These are phyloP conservation scores for Tursiops truncatus DNA, from an alignment of 2,113 vertebrate species.

Conservation along the genomic window DNA sequence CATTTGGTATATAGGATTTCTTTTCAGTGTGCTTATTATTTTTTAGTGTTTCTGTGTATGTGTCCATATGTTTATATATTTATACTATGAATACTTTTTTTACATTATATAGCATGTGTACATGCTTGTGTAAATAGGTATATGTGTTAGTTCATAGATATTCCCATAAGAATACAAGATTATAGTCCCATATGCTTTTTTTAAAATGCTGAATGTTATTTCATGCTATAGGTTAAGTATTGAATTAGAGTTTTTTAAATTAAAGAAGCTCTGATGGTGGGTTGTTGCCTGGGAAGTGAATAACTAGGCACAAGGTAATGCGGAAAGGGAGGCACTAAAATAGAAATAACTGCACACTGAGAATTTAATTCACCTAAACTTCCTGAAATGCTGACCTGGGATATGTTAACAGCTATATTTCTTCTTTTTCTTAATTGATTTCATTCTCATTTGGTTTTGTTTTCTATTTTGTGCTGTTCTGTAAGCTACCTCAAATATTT, in stretches of 20 bases:
- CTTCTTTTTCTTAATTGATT: neutral
- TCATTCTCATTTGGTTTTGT: neutral
- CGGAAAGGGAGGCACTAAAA: neutral
- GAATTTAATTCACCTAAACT: neutral
- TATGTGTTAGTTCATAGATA: neutral
- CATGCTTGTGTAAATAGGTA: neutral
- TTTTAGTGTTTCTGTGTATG: neutral
- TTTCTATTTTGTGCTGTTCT: neutral
- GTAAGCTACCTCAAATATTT: conserved; percentile 1
- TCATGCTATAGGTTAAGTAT: neutral
- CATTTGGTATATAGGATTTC: neutral
- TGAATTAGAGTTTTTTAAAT: neutral
- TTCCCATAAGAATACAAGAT: neutral
- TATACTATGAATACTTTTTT: neutral
- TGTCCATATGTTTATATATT: neutral
- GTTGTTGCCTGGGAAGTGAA: neutral
- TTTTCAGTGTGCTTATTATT: neutral
- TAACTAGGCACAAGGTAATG: neutral
- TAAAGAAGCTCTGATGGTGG: neutral
- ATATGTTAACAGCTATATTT: neutral
- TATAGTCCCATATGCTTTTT: neutral
- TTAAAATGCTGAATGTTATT: neutral
- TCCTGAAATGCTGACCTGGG: neutral
- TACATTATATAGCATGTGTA: neutral
- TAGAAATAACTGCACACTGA: neutral